These are phyloP conservation scores for Falco rusticolus DNA, from an alignment of 2,797 vertebrate species.

Conservation along the genomic window DNA sequence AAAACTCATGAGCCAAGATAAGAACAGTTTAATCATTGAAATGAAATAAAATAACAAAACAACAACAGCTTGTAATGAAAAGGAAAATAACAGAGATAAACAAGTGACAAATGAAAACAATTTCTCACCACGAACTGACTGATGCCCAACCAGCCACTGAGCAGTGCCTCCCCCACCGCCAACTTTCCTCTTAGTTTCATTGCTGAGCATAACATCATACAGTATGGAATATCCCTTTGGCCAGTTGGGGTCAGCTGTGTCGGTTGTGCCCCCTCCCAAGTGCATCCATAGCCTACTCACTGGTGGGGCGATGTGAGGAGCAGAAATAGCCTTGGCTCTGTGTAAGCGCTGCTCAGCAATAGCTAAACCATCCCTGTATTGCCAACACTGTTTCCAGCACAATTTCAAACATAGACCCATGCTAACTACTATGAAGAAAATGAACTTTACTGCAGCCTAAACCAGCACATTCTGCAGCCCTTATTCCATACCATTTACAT, in stretches of 20 bases:
- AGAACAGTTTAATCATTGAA: background rate
- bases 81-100: background rate
- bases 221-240: background rate
- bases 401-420: background rate
- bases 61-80: background rate
- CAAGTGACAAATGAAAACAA: background rate
- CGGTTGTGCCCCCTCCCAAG: fast-evolving
- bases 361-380: background rate
- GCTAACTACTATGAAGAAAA: background rate
- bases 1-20: background rate
- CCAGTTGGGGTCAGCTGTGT: background rate
- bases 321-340: background rate
- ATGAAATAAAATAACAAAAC: background rate
- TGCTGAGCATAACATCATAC: background rate
- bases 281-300: fast-evolving
- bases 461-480: background rate
- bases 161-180: fast-evolving
- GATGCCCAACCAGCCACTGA: no score
- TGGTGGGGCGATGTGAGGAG: background rate
- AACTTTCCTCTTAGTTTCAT: background rate
- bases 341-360: background rate
- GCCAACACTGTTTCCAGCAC: background rate
- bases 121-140: fast-evolving
- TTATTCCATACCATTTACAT: background rate
- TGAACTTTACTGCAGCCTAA: background rate